Evolutionary conservation across 2,113 vertebrate genomes (phyloP).

Genomic region (Stigmatopora nigra): DNA sequence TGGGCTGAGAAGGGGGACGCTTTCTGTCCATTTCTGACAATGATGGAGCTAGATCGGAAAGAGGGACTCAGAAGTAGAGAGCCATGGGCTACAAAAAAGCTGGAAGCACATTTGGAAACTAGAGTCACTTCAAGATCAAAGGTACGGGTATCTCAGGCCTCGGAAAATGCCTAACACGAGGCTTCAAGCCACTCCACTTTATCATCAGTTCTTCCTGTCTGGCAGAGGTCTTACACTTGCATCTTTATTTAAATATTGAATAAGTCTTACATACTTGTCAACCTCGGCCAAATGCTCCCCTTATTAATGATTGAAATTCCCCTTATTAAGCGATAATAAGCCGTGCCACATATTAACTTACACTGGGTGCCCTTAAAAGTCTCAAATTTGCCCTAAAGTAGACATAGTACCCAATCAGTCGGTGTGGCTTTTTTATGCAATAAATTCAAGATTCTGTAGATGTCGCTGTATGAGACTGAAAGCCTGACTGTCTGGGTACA

Average conservation of each 20-base stretch:
- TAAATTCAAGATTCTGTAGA: too few relatives aligned
- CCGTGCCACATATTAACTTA: too few relatives aligned
- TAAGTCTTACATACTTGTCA: constrained; percentile 1
- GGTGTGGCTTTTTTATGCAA: too few relatives aligned
- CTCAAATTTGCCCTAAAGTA: too few relatives aligned
- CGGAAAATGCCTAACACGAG: constrained; percentile 27
- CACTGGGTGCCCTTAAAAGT: too few relatives aligned
- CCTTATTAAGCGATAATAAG: too few relatives aligned
- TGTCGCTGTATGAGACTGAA: too few relatives aligned
- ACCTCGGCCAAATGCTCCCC: too few relatives aligned
- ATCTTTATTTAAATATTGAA: constrained; percentile 21
- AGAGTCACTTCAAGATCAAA: constrained; percentile 52
- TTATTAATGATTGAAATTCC: too few relatives aligned
- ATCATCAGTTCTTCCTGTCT: constrained; percentile 48
- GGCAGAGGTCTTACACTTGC: constrained; percentile 22
- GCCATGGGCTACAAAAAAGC: constrained; percentile 26
- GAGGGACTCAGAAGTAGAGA: constrained; percentile 17
- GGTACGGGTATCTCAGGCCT: constrained; percentile 28
- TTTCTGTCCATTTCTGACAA: constrained; percentile 44
- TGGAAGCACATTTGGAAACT: constrained; percentile 38
- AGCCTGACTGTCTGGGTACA: too few relatives aligned
- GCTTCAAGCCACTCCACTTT: constrained; percentile 20
- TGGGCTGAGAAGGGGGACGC: constrained; percentile 29
- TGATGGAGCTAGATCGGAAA: constrained; percentile 54
- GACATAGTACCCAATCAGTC: too few relatives aligned